Percentiles rank a stretch among this genome's conserved stretches.
These are phyloP conservation scores for Zele albiditarsus DNA, from an alignment of 2,888 invertebrate genomes.

Conservation along the genomic window DNA sequence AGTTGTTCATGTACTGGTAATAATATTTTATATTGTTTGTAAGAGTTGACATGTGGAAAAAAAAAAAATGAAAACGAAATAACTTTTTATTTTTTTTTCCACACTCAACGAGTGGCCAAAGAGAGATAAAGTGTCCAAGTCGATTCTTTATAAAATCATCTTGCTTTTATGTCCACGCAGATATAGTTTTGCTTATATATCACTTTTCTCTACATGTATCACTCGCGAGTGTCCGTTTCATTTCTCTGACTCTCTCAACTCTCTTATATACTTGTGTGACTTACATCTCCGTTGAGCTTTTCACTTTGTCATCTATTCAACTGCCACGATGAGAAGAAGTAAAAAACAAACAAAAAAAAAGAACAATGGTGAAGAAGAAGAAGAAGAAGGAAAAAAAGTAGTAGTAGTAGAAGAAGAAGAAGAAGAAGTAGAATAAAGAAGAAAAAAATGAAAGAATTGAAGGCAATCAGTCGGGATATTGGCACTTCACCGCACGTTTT, in stretches of 20 bases:
- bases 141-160: conserved; percentile 33
- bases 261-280: conserved; percentile 8
- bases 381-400: conserved; percentile 25
- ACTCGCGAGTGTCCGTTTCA: background rate
- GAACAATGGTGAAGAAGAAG: too few species aligned
- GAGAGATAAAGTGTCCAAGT: conserved; percentile 7
- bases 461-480: conserved; percentile 52
- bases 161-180: conserved; percentile 22
- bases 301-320: conserved; percentile 37
- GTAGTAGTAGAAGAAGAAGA: conserved; percentile 21
- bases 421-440: conserved; percentile 26
- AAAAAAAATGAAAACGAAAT: background rate
- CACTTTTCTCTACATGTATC: conserved; percentile 15
- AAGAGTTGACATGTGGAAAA: background rate
- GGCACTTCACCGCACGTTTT: conserved; percentile 37
- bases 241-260: conserved; percentile 18
- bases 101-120: background rate
- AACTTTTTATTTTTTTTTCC: conserved; percentile 29
- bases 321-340: conserved; percentile 4
- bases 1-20: background rate
- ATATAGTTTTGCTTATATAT: conserved; percentile 15
- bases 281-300: conserved; percentile 31
- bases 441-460: conserved; percentile 37
- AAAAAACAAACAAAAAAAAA: background rate
- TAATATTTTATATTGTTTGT: background rate